A percentile compares a stretch with the other conserved stretches of the same genome.
Conservation (phyloP, 2,113 vertebrate genomes). For the Uria aalge region DNA sequence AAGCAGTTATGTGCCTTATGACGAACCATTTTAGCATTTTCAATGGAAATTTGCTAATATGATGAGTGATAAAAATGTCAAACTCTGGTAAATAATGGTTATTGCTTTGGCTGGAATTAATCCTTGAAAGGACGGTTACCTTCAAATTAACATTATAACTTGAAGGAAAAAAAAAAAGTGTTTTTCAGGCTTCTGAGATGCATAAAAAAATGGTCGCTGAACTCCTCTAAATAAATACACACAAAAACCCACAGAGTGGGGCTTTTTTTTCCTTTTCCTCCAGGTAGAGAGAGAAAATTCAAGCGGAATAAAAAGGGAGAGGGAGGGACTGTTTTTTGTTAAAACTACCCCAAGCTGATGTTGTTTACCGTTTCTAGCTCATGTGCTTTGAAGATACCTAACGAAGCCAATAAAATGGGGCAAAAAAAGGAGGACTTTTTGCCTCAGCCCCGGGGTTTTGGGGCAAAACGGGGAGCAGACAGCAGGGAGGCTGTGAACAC, state of each 20-base stretch:
- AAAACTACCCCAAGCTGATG: background rate
- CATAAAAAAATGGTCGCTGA: background rate
- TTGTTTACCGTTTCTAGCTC: background rate
- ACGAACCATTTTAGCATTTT: slow-evolving; percentile 87
- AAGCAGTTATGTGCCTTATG: slow-evolving; percentile 80
- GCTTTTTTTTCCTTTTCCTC: background rate
- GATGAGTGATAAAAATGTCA: slow-evolving; percentile 85
- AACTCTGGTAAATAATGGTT: slow-evolving; percentile 81
- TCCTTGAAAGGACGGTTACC: slow-evolving; percentile 81
- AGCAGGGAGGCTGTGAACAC: background rate
- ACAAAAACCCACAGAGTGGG: background rate
- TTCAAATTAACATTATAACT: slow-evolving; percentile 82
- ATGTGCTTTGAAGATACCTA: background rate
- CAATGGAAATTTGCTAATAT: slow-evolving; percentile 82
- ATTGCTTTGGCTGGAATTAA: slow-evolving; percentile 82
- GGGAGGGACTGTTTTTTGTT: background rate
- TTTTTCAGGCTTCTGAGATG: slow-evolving; percentile 57
- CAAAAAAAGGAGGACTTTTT: background rate
- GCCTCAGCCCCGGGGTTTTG: background rate
- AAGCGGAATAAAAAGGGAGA: background rate
- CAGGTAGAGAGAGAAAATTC: background rate
- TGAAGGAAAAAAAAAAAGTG: slow-evolving; percentile 42
- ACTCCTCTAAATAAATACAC: slow-evolving; percentile 41
- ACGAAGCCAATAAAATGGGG: fast-evolving
- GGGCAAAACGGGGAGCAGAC: background rate